Conservation (phyloP, 2,113 vertebrate genomes). For the Scartelaos histophorus region DNA sequence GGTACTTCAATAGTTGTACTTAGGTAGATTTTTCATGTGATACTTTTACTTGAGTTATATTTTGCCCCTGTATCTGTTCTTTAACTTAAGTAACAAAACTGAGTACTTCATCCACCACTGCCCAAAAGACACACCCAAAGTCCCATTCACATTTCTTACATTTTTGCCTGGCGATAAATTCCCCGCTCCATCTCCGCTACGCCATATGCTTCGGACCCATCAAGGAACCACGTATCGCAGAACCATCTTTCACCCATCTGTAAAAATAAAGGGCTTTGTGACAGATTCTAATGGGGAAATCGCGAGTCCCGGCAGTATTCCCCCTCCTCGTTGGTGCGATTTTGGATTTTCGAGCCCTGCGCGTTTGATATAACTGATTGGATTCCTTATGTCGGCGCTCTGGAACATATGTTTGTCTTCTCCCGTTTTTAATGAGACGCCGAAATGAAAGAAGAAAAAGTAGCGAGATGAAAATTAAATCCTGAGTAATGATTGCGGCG, state of each 20-base stretch:
- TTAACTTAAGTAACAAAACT: too few relatives aligned
- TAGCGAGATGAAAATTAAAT: conserved; percentile 30
- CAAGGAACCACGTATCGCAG: not conserved
- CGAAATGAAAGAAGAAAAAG: conserved; percentile 24
- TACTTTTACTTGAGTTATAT: too few relatives aligned
- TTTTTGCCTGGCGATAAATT: not conserved
- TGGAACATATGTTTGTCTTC: conserved; percentile 30
- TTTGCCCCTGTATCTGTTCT: too few relatives aligned
- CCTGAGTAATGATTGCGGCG: conserved; percentile 43
- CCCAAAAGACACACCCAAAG: too few relatives aligned
- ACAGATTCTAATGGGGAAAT: not conserved
- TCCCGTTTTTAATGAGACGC: conserved; percentile 46
- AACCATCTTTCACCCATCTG: not conserved
- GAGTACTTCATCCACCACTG: too few relatives aligned
- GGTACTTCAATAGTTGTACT: too few relatives aligned
- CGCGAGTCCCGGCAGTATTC: not conserved
- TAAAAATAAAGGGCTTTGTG: not conserved
- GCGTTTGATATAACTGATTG: conserved; percentile 15
- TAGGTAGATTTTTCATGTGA: too few relatives aligned
- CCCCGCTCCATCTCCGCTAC: not conserved
- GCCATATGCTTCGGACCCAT: not conserved
- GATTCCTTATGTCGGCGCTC: conserved; percentile 12
- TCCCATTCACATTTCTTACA: not conserved
- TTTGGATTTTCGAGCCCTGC: not conserved
- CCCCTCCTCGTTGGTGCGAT: conserved; percentile 7